Conservation (phyloP, 2,888 invertebrate species). For the Nymphalis polychloros region DNA sequence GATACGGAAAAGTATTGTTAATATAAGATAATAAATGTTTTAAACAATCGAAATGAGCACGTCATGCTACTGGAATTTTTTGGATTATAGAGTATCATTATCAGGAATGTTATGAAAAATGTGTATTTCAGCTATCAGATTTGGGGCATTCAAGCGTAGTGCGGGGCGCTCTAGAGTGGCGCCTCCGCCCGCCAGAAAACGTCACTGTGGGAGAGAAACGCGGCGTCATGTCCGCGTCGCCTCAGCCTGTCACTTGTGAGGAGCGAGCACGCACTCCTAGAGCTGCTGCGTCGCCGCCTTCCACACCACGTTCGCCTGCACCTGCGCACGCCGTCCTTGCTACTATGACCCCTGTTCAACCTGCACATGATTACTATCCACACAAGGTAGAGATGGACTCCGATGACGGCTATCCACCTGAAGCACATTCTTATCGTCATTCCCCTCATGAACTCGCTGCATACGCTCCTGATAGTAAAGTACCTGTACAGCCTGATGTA, state of each 20-base stretch:
- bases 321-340: slow-evolving; percentile 88
- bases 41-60: slow-evolving; percentile 42
- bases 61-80: slow-evolving; percentile 31
- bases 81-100: not conserved
- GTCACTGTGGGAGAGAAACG: slow-evolving; percentile 57
- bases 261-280: slow-evolving; percentile 73
- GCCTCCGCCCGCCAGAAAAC: slow-evolving; percentile 68
- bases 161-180: slow-evolving; percentile 73
- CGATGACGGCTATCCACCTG: slow-evolving; percentile 83
- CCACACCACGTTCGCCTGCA: slow-evolving; percentile 84
- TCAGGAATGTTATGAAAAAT: slow-evolving; percentile 28
- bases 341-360: slow-evolving; percentile 92
- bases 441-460: slow-evolving; percentile 79
- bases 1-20: not conserved
- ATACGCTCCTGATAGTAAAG: slow-evolving; percentile 81
- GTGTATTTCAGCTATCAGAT: slow-evolving; percentile 65
- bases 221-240: slow-evolving; percentile 75
- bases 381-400: slow-evolving; percentile 84
- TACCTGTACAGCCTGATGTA: slow-evolving; percentile 79
- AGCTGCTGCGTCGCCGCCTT: slow-evolving; percentile 76
- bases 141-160: slow-evolving; percentile 58
- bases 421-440: slow-evolving; percentile 82
- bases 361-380: slow-evolving; percentile 86
- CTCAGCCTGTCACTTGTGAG: slow-evolving; percentile 65
- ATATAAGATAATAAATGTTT: not conserved